Evolutionary conservation across 2,888 invertebrate genomes (phyloP).

Genomic region (Ecliptopera silaceata): DNA sequence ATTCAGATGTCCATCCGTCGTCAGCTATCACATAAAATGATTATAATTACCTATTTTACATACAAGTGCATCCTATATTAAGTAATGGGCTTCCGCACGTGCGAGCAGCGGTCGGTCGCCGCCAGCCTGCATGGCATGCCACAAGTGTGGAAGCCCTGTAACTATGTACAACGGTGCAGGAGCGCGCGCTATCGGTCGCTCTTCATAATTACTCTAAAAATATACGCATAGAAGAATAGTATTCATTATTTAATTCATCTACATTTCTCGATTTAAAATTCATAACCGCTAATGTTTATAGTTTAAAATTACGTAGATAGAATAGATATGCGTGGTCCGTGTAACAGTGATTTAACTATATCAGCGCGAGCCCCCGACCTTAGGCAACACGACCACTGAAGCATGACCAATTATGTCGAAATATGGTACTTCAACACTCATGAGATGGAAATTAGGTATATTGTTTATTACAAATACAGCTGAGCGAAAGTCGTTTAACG

Average conservation of each 20-base stretch:
- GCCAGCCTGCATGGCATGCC: no score
- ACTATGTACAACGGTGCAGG: constrained; percentile 27
- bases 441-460: no score
- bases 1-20: constrained; percentile 29
- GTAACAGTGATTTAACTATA: constrained; percentile 11
- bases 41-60: constrained; percentile 33
- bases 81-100: constrained; percentile 16
- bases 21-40: constrained; percentile 31
- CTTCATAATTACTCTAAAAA: constrained; percentile 19
- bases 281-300: not conserved
- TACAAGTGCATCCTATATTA: constrained; percentile 31
- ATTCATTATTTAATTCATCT: constrained; percentile 14
- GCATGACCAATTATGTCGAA: not conserved
- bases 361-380: constrained; percentile 25
- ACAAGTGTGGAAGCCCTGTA: constrained; percentile 7
- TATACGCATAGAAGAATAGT: constrained; percentile 25
- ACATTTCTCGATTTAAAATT: constrained; percentile 17
- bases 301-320: constrained; percentile 19
- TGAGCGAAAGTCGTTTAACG: no score
- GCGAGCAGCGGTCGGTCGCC: constrained; percentile 1
- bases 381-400: constrained; percentile 18
- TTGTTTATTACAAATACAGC: no score
- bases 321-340: constrained; percentile 29
- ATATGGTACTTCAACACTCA: no score
- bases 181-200: constrained; percentile 24